Evolutionary conservation across 2,888 invertebrate species (phyloP).

Genomic region (Crioceris asparagi): DNA sequence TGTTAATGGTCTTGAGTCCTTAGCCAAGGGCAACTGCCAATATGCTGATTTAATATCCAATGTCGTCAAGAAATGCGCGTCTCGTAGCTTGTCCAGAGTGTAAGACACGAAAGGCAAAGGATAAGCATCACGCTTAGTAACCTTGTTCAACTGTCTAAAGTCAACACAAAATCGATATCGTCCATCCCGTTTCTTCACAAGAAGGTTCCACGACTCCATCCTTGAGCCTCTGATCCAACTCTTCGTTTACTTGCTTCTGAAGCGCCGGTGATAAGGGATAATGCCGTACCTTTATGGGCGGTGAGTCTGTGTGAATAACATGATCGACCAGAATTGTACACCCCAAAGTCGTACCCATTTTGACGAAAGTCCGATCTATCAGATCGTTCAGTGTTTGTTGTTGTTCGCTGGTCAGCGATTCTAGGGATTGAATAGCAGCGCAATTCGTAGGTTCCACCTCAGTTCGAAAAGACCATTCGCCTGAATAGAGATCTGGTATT

Average conservation of each 20-base stretch:
- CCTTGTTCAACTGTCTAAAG: constrained; percentile 18
- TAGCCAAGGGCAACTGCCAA: constrained; percentile 9
- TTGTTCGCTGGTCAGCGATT: constrained; percentile 3
- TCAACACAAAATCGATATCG: constrained; percentile 21
- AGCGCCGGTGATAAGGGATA: constrained; percentile 13
- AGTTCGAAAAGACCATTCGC: constrained; percentile 5
- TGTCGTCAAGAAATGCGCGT: constrained; percentile 12
- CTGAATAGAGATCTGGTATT: constrained; percentile 8
- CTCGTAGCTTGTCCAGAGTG: constrained; percentile 10
- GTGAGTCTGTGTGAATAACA: constrained; percentile 7
- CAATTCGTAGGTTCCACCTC: not conserved
- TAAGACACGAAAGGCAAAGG: constrained; percentile 7
- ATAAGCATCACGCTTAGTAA: constrained; percentile 14
- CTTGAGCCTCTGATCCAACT: constrained; percentile 20
- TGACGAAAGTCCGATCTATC: constrained; percentile 10
- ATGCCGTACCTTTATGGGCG: constrained; percentile 16
- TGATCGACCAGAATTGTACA: constrained; percentile 13
- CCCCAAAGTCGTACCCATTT: constrained; percentile 6
- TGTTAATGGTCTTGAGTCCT: constrained; percentile 16
- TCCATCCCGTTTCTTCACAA: constrained; percentile 29
- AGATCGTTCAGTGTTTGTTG: not conserved
- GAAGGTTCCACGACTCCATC: constrained; percentile 19
- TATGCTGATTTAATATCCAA: constrained; percentile 13
- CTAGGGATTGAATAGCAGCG: constrained; percentile 3
- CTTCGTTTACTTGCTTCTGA: constrained; percentile 12